phyloP scores from a whole-genome alignment of 2,797 vertebrate species.

The Micrastur ruficollis region DNA sequence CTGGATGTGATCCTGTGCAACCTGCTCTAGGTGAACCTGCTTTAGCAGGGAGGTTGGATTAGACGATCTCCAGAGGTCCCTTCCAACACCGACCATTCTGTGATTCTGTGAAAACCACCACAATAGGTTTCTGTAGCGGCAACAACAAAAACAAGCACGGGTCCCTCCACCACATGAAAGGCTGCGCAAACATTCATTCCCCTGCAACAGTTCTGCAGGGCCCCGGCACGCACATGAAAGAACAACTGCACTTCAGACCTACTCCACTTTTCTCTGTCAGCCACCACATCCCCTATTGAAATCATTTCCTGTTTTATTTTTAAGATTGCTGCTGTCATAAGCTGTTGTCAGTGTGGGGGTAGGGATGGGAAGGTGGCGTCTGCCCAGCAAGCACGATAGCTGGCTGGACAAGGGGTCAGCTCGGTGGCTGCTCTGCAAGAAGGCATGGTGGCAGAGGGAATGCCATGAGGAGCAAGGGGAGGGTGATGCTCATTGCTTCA shows the following conservation, averaged over 20 bases:
- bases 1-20: no score
- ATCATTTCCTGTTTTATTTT: conserved; percentile 67
- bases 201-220: not conserved
- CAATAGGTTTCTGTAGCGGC: not conserved
- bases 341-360: not conserved
- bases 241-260: not conserved
- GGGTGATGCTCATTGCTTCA: rapidly evolving
- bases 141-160: not conserved
- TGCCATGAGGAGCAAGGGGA: rapidly evolving
- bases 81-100: no score
- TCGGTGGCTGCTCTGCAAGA: rapidly evolving
- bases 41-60: no score
- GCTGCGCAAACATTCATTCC: not conserved
- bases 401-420: not conserved
- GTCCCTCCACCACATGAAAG: not conserved
- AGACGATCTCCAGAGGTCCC: no score
- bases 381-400: not conserved
- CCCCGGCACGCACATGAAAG: not conserved
- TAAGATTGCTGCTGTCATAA: conserved; percentile 29
- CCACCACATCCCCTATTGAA: conserved; percentile 57
- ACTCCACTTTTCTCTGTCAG: conserved; percentile 14
- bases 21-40: no score
- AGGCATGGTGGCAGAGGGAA: rapidly evolving
- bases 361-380: not conserved
- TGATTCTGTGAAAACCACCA: not conserved